These are phyloP conservation scores for Chymomyza fuscimana DNA, from an alignment of 2,888 invertebrate species.

Conservation along the genomic window DNA sequence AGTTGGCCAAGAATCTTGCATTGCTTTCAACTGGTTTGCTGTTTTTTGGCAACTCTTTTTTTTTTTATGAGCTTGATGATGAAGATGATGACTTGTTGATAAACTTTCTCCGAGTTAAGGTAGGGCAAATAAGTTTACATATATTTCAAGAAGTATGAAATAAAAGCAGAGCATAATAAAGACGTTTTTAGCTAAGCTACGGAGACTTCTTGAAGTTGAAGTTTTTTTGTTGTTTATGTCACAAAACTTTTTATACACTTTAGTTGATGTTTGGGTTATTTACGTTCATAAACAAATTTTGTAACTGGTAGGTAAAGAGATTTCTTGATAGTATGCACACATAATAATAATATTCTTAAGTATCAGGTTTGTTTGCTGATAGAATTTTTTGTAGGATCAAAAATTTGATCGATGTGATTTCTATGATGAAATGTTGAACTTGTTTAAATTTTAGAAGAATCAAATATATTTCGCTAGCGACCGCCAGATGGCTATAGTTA, in stretches of 20 bases:
- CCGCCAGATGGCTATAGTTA: too few species aligned
- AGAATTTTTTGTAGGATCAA: too few species aligned
- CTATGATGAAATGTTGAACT: too few species aligned
- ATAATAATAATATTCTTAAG: too few species aligned
- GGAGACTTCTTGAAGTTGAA: not conserved
- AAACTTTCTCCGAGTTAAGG: slow-evolving; percentile 57
- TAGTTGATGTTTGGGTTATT: not conserved
- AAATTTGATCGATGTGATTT: too few species aligned
- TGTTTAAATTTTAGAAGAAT: too few species aligned
- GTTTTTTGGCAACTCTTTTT: slow-evolving; percentile 59
- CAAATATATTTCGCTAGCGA: too few species aligned
- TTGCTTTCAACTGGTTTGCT: slow-evolving; percentile 8
- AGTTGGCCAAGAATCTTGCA: slow-evolving; percentile 33
- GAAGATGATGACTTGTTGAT: slow-evolving; percentile 32
- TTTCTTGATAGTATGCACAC: too few species aligned
- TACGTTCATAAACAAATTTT: not conserved
- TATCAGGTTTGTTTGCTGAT: too few species aligned
- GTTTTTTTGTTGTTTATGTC: not conserved
- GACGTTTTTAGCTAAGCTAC: not conserved
- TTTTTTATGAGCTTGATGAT: slow-evolving; percentile 31
- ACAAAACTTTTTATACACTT: not conserved
- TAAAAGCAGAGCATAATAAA: slow-evolving; percentile 25
- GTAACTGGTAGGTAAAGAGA: too few species aligned
- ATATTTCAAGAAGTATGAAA: slow-evolving; percentile 24
- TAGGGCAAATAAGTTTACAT: not conserved